Base-by-base conservation (phyloP, 2,888 invertebrate species). In the Calameuta idolon region DNA sequence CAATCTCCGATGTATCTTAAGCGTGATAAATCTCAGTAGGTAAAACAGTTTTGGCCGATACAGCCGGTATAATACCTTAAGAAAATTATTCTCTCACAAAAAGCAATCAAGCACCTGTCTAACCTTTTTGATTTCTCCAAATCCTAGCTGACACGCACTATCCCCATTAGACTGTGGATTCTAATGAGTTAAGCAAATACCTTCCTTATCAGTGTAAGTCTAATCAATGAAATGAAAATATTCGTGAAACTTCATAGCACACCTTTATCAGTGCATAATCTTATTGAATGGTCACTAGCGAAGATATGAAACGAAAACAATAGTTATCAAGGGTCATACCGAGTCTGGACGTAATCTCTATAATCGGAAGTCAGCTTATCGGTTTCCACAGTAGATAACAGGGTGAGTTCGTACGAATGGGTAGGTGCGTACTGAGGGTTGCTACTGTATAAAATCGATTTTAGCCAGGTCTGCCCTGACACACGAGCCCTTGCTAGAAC, bases 401-500 rank as follows among this genome's bases (percentile, higher is more conserved):
- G 15, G 55, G 55, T 23, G 55, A 55, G 23, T 55, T 23, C 55
- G 55, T 55, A 2, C 23, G 23, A 55, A 55, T 55, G 55, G 55
- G 15, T 55, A 55, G 55, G 55, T 55, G 55, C 55, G 55, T 71
- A 12, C 30, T 9, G 71, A 71, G 71, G 71, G 71, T 34, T 71
- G 71, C 71, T 34, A 31, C 71, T 71, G 40, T 12, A 71, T 34
- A 73, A 76, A 79, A 81, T 81, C 81, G 79, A 81, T 81, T 79
- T 77, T 81, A 55, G 74, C 77, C 81, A 79, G 81, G 79, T 74
- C 76, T 69, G 75, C n/a, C 74, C 69, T 35, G 69, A 75, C 77
- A 74, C 68, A 69, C 77, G 81, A 81, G 79, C 77, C 78, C 81
- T 81, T 79, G 79, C 80, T 71, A n/a, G 37, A 73, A 73, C 77